phyloP scores from a whole-genome alignment of 2,113 vertebrate species.

The Melospiza georgiana region DNA sequence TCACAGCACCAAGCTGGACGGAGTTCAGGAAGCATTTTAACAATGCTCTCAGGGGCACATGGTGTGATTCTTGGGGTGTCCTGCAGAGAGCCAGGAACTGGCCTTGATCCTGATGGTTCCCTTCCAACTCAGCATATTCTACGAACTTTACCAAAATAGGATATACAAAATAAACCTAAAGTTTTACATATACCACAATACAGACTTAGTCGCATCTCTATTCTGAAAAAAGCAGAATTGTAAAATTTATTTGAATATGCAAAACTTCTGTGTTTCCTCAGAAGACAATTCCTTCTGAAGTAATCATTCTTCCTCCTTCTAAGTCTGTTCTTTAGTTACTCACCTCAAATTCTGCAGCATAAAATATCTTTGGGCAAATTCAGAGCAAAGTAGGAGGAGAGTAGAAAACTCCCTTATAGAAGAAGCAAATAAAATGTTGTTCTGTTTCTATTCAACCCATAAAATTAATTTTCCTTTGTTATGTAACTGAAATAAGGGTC shows the following conservation, averaged over 20 bases:
- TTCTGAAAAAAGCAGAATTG: neutral
- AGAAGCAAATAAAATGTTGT: neutral
- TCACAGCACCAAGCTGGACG: accelerated
- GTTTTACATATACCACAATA: neutral
- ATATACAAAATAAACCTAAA: neutral
- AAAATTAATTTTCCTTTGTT: neutral
- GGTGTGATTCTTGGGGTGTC: neutral
- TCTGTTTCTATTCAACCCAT: neutral
- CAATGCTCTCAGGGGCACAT: neutral
- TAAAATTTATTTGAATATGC: neutral
- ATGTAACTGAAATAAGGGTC: neutral
- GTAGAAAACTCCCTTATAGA: neutral
- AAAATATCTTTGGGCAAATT: neutral
- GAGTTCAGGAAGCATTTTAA: neutral
- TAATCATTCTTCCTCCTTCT: neutral
- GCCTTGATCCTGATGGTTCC: neutral
- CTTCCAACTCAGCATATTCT: neutral
- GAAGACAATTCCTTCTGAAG: neutral
- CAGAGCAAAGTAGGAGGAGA: neutral
- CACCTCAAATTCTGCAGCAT: neutral
- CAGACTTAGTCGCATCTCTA: neutral
- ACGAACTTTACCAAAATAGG: neutral
- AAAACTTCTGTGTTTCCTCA: neutral
- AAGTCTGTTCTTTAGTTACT: neutral
- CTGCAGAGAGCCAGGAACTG: neutral